phyloP scores from a whole-genome alignment of 2,888 invertebrate species.

The Rhynchonema sp. region DNA sequence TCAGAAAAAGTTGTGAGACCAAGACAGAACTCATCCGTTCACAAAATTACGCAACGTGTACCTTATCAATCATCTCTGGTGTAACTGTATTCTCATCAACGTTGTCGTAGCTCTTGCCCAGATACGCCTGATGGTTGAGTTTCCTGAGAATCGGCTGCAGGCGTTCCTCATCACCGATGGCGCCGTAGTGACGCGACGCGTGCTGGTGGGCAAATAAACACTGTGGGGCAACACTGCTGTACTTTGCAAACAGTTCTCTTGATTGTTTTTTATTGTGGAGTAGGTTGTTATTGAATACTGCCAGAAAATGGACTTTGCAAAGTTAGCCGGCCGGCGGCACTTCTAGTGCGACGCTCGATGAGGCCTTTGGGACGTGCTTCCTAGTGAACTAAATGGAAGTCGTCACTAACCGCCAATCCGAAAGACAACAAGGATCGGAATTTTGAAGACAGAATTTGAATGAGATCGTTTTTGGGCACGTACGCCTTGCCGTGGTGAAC shows the following conservation, averaged over 20 bases:
- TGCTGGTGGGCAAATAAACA: conserved; percentile 37
- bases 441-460: conserved; percentile 55
- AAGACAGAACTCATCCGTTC: no score
- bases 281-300: neutral
- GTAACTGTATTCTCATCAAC: conserved; percentile 41
- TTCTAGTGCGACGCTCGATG: no score
- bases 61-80: conserved; percentile 55
- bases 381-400: no score
- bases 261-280: neutral
- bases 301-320: conserved; percentile 4
- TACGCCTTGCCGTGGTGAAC: conserved; percentile 63
- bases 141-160: conserved; percentile 48
- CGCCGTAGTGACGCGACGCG: conserved; percentile 47
- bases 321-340: neutral
- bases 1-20: no score
- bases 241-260: conserved; percentile 3
- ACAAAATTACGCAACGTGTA: no score
- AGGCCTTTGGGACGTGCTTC: no score
- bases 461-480: conserved; percentile 61
- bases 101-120: conserved; percentile 52
- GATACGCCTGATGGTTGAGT: conserved; percentile 59
- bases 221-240: conserved; percentile 4
- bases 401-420: conserved; percentile 45
- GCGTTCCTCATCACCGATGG: conserved; percentile 64
- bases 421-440: conserved; percentile 52